phyloP scores from a whole-genome alignment of 2,888 invertebrate species.

The Notodonta ziczac region DNA sequence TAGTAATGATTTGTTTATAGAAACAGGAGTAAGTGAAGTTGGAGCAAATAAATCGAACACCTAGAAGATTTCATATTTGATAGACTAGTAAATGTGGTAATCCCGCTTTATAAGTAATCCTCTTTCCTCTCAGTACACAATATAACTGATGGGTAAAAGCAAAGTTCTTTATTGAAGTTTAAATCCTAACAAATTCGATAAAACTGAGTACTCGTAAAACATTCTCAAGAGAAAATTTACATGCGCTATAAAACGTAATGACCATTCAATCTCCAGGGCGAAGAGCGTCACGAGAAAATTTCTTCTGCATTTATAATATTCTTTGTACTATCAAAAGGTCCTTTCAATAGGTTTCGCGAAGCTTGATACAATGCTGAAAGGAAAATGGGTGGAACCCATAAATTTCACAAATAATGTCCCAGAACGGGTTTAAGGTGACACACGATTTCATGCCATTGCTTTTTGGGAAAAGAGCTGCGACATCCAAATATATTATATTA shows the following conservation, averaged over 20 bases:
- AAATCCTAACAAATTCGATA: too few relatives aligned
- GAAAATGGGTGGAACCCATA: constrained; percentile 38
- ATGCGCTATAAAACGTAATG: constrained; percentile 16
- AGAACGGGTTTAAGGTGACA: constrained; percentile 27
- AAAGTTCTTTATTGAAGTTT: too few relatives aligned
- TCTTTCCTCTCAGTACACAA: too few relatives aligned
- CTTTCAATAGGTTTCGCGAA: constrained; percentile 28
- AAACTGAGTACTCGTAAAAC: background rate
- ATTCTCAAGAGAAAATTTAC: constrained; percentile 1
- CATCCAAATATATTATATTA: constrained; percentile 8
- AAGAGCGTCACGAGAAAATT: constrained; percentile 15
- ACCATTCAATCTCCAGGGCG: constrained; percentile 17
- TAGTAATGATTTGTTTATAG: too few relatives aligned
- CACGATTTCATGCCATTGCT: constrained; percentile 17
- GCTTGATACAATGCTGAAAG: constrained; percentile 44
- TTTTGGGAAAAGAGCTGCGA: constrained; percentile 12
- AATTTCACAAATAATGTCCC: constrained; percentile 42
- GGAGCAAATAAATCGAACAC: too few relatives aligned
- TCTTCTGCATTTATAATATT: constrained; percentile 25
- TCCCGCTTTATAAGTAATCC: too few relatives aligned
- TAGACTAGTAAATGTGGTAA: too few relatives aligned
- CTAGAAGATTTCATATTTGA: background rate
- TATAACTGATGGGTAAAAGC: too few relatives aligned
- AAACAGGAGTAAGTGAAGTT: too few relatives aligned
- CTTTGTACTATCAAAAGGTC: constrained; percentile 30